Evolutionary conservation across 1,140 invertebrate genomes (phyloP), one percentile per base, ranked within the genome.

Genomic region (Littorina saxatilis): DNA sequence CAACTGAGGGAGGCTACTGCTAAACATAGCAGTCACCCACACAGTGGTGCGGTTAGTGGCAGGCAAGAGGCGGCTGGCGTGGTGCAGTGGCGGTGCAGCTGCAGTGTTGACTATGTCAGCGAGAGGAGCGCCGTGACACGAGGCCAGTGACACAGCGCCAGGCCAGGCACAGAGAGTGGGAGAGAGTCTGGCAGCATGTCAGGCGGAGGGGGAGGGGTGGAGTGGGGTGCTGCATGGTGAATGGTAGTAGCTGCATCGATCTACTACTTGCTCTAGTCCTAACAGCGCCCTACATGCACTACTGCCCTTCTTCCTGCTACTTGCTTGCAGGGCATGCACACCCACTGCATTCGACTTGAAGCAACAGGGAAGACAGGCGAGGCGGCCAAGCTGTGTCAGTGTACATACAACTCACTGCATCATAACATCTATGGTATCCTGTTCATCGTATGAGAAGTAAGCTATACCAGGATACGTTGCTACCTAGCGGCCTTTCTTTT

Each of bases 1-100:
- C 76, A 78, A 78, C 76, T 61, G 76, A 61, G 39, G 20, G 76
- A 58, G 55, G 76, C 55, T 61, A 58, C 76, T 40, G 76, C 76
- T 78, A 78, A 78, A 78, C 76, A 78, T 78, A 78, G 76, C 76
- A 63, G 55, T 66, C 76, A 66, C 76, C 76, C 76, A 63, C 76
- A 78, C 35, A 78, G 55, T 52, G 43, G 32, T 78, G 76, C 32
- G 32, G 76, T 78, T 78, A 78, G 55, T 78, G 58, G 55, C 76
- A 27, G 76, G 50, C 37, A 78, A 78, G 74, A 58, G 52, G 76
- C 39, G 76, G 76, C 76, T 40, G 52, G 76, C 76, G 55, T 66
- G 35, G 76, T 78, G 66, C 37, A 17, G 66, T 32, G 32, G 43
- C 39, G 32, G 72, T 76, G 76, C 40, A 43, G 55, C 32, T 37